These are phyloP conservation scores for Camponotus vicinus DNA, from an alignment of 1,140 invertebrate species.

Conservation along the genomic window DNA sequence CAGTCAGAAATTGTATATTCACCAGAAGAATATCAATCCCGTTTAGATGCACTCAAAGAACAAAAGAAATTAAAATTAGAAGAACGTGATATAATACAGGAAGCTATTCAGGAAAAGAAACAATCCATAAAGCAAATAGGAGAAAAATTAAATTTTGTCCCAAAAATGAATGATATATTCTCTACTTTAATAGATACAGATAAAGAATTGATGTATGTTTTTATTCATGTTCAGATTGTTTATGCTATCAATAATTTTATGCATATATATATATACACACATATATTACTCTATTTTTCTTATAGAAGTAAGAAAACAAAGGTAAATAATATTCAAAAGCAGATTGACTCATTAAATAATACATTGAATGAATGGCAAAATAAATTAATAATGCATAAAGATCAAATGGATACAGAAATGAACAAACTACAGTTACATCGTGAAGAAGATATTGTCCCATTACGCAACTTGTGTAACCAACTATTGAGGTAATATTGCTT, in stretches of 20 bases:
- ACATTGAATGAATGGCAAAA: slow-evolving; percentile 5
- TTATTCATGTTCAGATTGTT: slow-evolving; percentile 11
- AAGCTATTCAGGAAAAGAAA: slow-evolving; percentile 73
- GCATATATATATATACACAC: background rate
- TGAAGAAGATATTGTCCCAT: slow-evolving; percentile 43
- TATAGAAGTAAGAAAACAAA: slow-evolving; percentile 60
- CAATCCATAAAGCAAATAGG: slow-evolving; percentile 72
- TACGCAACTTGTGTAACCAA: slow-evolving; percentile 30
- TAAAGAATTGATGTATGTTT: slow-evolving; percentile 66
- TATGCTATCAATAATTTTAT: slow-evolving; percentile 30
- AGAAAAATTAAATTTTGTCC: slow-evolving; percentile 62
- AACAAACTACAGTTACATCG: slow-evolving; percentile 15
- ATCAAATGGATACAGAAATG: slow-evolving; percentile 52
- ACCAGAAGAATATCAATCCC: slow-evolving; percentile 71
- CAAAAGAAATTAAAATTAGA: slow-evolving; percentile 66
- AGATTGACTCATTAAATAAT: slow-evolving; percentile 53
- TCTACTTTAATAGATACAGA: slow-evolving; percentile 40
- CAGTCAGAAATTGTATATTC: slow-evolving; percentile 75
- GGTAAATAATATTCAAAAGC: slow-evolving; percentile 47
- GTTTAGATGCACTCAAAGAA: slow-evolving; percentile 71
- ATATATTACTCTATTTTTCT: background rate
- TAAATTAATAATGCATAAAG: slow-evolving; percentile 57
- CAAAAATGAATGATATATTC: slow-evolving; percentile 70
- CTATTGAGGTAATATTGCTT: slow-evolving; percentile 60
- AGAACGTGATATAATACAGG: slow-evolving; percentile 65